A percentile compares a stretch with the other conserved stretches of the same genome.
Evolutionary conservation across 2,113 vertebrate genomes (phyloP).

Genomic region (Thamnophis sirtalis): DNA sequence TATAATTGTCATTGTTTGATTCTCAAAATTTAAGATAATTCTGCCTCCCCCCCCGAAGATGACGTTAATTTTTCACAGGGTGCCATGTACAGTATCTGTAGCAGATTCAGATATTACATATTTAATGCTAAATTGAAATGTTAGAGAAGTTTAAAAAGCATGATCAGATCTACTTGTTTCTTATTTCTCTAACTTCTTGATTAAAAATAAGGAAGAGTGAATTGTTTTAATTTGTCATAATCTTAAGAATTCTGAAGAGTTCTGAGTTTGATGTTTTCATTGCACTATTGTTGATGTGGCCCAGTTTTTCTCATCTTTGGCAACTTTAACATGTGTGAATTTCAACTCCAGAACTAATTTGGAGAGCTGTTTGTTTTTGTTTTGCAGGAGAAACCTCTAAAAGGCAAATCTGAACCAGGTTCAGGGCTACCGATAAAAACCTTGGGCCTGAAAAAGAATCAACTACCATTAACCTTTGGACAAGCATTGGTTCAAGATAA

Average conservation of each 20-base stretch:
- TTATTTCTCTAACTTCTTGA: background rate
- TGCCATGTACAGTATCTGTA: background rate
- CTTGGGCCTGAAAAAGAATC: constrained; percentile 63
- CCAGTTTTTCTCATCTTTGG: background rate
- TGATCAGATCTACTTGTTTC: background rate
- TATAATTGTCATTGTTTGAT: background rate
- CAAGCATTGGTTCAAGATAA: constrained; percentile 36
- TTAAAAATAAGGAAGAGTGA: background rate
- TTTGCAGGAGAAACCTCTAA: constrained; percentile 72
- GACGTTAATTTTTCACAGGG: background rate
- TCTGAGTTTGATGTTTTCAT: background rate
- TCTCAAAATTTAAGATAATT: background rate
- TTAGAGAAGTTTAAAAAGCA: background rate
- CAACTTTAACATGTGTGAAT: background rate
- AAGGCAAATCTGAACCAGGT: constrained; percentile 70
- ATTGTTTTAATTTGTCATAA: background rate
- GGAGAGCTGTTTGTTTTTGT: constrained; percentile 1
- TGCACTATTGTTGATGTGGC: background rate
- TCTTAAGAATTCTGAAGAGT: background rate
- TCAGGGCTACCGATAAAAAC: constrained; percentile 61
- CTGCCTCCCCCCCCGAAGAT: background rate
- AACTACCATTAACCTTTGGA: constrained; percentile 51
- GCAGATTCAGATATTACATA: background rate
- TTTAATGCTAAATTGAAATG: background rate
- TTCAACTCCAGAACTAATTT: background rate